These are phyloP conservation scores for Strix aluco DNA, from an alignment of 2,113 vertebrate genomes.

Conservation along the genomic window DNA sequence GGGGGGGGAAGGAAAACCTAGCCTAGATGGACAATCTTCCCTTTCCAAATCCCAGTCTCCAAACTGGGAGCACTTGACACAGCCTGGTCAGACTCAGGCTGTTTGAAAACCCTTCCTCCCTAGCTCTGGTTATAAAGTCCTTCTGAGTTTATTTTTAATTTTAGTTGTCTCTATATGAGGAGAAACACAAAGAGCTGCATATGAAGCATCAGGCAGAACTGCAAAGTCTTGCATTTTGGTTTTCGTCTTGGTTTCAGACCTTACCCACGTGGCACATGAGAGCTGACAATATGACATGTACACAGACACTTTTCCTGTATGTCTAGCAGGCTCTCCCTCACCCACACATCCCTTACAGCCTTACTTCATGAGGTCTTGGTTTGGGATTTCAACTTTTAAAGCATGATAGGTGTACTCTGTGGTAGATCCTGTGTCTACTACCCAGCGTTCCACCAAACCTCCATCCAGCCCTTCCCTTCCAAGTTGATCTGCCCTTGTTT, in stretches of 20 bases:
- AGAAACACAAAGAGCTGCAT: background rate
- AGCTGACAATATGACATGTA: background rate
- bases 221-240: background rate
- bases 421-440: background rate
- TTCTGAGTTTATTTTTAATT: background rate
- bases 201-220: background rate
- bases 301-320: background rate
- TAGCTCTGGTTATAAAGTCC: background rate
- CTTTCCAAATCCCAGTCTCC: background rate
- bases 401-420: background rate
- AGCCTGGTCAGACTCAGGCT: background rate
- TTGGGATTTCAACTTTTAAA: background rate
- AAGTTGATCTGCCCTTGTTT: background rate
- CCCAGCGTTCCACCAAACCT: background rate
- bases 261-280: background rate
- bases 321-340: background rate
- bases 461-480: background rate
- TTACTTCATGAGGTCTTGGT: background rate
- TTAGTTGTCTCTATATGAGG: background rate
- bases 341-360: background rate
- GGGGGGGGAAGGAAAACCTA: background rate
- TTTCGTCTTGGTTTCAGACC: background rate
- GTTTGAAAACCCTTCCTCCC: background rate
- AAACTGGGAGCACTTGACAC: background rate
- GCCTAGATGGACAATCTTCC: background rate